Evolutionary conservation across 2,888 invertebrate species (phyloP).

Genomic region (Xestoiulus laeticollis): DNA sequence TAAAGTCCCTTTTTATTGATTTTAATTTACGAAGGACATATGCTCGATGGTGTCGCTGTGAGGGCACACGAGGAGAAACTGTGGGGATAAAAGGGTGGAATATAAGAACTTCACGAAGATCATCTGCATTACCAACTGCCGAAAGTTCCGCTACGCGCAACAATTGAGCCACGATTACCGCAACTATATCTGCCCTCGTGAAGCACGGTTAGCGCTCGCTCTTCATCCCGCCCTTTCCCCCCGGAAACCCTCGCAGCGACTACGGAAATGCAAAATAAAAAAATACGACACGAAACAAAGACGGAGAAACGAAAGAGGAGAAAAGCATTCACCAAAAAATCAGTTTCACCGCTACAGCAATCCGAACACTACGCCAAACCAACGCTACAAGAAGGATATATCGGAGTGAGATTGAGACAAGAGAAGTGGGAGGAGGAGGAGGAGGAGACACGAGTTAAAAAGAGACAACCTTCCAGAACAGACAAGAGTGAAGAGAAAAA

Average conservation of each 20-base stretch:
- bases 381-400: background rate
- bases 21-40: too few species aligned
- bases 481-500: conserved; percentile 47
- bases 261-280: background rate
- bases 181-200: too few species aligned
- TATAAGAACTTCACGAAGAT: too few species aligned
- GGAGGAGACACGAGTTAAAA: conserved; percentile 41
- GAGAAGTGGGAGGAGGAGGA: conserved; percentile 46
- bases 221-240: background rate
- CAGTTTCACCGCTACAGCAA: conserved; percentile 10
- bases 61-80: too few species aligned
- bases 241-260: background rate
- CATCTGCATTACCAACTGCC: too few species aligned
- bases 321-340: background rate
- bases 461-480: conserved; percentile 43
- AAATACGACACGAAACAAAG: background rate
- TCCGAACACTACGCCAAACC: conserved; percentile 1
- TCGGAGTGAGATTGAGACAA: conserved; percentile 36
- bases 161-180: too few species aligned
- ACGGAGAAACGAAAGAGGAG: background rate
- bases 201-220: too few species aligned
- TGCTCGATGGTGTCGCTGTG: too few species aligned
- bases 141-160: too few species aligned
- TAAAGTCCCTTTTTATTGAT: too few species aligned
- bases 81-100: too few species aligned